Conservation (phyloP, 2,113 vertebrate genomes). For the Vulpes ferrilata region DNA sequence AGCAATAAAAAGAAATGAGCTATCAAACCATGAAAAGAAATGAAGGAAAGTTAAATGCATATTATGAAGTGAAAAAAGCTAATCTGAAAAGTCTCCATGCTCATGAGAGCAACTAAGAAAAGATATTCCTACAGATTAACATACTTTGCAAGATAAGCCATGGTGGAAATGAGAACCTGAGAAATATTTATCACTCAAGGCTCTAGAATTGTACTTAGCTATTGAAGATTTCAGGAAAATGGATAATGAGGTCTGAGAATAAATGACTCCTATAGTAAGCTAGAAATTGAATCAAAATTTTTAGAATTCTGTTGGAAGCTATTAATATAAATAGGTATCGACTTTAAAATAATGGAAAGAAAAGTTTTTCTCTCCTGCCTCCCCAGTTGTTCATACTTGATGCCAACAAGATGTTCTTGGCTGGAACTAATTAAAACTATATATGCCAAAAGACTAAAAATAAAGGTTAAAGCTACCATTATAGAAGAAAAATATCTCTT, state of each 20-base stretch:
- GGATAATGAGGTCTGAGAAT: background rate
- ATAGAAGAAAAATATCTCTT: background rate
- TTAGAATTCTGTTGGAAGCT: background rate
- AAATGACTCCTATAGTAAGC: background rate
- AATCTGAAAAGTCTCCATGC: background rate
- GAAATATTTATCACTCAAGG: conserved; percentile 16
- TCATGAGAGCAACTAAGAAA: background rate
- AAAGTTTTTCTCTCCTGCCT: background rate
- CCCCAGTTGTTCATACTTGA: background rate
- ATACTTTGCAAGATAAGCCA: conserved; percentile 46
- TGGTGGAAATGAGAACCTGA: background rate
- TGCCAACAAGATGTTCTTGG: background rate
- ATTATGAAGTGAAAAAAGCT: background rate
- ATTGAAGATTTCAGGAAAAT: background rate
- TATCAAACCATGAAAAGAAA: background rate
- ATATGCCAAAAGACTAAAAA: background rate
- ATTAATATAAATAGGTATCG: background rate
- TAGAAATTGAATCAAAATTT: background rate
- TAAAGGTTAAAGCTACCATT: background rate
- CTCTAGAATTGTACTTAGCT: background rate
- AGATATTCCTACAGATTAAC: conserved; percentile 71
- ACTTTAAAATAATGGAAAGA: background rate
- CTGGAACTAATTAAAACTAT: background rate
- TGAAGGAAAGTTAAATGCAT: background rate
- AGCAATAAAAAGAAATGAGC: background rate